Evolutionary conservation across 2,797 vertebrate species (phyloP).

Genomic region (Poliocrania exsul): DNA sequence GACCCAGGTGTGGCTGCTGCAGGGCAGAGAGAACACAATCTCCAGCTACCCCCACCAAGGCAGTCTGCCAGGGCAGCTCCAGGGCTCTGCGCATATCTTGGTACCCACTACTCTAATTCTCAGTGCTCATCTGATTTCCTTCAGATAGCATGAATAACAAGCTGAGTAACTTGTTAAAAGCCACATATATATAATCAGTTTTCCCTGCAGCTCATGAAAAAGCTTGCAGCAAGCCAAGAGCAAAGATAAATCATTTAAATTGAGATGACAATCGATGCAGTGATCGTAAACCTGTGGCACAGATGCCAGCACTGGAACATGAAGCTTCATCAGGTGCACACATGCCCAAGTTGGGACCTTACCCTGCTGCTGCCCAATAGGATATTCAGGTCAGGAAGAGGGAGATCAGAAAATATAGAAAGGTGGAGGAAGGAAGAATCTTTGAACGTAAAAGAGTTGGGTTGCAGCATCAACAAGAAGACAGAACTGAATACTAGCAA

Average conservation of each 20-base stretch:
- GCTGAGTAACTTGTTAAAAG: not conserved
- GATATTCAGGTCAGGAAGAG: not conserved
- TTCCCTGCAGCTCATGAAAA: not conserved
- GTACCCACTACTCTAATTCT: not conserved
- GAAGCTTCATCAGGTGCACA: not conserved
- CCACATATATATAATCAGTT: not conserved
- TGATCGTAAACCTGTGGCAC: not conserved
- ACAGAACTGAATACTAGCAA: not conserved
- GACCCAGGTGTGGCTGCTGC: not conserved
- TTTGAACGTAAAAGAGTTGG: not conserved
- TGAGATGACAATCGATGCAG: not conserved
- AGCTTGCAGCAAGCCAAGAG: not conserved
- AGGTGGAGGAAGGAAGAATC: not conserved
- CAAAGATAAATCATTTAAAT: not conserved
- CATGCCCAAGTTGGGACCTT: accelerated
- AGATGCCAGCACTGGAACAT: accelerated
- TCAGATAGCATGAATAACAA: not conserved
- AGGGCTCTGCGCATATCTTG: not conserved
- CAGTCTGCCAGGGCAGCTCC: not conserved
- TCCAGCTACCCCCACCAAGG: not conserved
- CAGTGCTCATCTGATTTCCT: not conserved
- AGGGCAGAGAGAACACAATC: not conserved
- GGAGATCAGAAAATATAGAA: not conserved
- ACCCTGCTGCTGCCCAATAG: not conserved
- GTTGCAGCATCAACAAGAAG: not conserved